Evolutionary conservation across 2,888 invertebrate species (phyloP).

Genomic region (Catocala fraxini): DNA sequence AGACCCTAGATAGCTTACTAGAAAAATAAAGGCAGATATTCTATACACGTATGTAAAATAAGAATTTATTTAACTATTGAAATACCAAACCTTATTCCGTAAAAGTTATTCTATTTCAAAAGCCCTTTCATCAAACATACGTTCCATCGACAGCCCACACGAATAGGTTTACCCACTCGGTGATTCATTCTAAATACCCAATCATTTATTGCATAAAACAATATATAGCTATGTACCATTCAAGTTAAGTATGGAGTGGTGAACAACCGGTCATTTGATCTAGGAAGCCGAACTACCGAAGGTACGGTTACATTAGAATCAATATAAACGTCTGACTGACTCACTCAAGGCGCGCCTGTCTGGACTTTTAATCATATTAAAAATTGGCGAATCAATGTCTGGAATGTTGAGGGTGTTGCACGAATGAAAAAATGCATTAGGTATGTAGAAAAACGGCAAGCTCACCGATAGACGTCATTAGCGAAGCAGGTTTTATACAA

Average conservation of each 20-base stretch:
- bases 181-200: constrained; percentile 37
- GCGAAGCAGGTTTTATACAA: no score
- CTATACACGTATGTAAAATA: no score
- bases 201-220: constrained; percentile 2
- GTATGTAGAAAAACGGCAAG: neutral
- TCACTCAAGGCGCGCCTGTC: constrained; percentile 30
- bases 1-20: no score
- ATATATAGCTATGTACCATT: constrained; percentile 5
- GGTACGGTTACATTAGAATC: constrained; percentile 42
- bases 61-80: neutral
- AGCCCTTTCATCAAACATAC: neutral
- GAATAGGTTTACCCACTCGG: constrained; percentile 42
- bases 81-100: no score
- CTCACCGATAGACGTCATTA: no score
- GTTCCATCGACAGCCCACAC: constrained; percentile 11
- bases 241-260: constrained; percentile 6
- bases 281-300: constrained; percentile 47
- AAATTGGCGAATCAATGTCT: constrained; percentile 3
- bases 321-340: constrained; percentile 41
- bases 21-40: no score
- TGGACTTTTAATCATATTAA: constrained; percentile 19
- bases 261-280: constrained; percentile 45
- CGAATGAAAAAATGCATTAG: neutral
- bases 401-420: neutral
- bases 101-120: neutral